These are phyloP conservation scores for Vanessa atalanta DNA, from an alignment of 1,140 invertebrate genomes.

Conservation along the genomic window DNA sequence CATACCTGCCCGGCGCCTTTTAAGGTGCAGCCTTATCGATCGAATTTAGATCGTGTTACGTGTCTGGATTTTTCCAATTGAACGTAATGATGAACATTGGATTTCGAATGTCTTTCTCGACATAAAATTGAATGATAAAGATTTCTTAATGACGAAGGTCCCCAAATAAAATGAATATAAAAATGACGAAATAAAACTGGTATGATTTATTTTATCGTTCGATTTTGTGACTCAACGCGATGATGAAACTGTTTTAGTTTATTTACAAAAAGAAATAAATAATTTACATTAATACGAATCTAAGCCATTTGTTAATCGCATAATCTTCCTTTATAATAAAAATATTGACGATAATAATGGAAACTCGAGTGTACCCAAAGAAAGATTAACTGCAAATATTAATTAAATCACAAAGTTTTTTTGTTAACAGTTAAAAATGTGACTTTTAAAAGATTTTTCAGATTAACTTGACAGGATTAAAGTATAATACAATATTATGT, in stretches of 20 bases:
- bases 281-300: not conserved
- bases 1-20: conserved; percentile 61
- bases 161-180: conserved; percentile 36
- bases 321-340: conserved; percentile 11
- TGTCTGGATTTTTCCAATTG: conserved; percentile 48
- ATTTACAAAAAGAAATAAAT: not conserved
- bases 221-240: conserved; percentile 14
- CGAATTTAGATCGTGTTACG: conserved; percentile 63
- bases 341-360: conserved; percentile 20
- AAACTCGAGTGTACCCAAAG: not conserved
- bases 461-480: conserved; percentile 39
- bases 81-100: conserved; percentile 41
- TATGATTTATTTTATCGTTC: conserved; percentile 33
- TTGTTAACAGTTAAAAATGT: conserved; percentile 20
- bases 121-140: conserved; percentile 37
- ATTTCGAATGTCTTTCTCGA: conserved; percentile 35
- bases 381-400: conserved; percentile 37
- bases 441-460: conserved; percentile 34
- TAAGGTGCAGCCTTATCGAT: conserved; percentile 60
- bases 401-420: conserved; percentile 38
- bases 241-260: conserved; percentile 14
- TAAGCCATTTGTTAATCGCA: not conserved
- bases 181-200: conserved; percentile 29
- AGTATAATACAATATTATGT: conserved; percentile 32
- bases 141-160: conserved; percentile 29